Conservation (phyloP, 2,888 invertebrate genomes). For the Stenoptilia bipunctidactyla region DNA sequence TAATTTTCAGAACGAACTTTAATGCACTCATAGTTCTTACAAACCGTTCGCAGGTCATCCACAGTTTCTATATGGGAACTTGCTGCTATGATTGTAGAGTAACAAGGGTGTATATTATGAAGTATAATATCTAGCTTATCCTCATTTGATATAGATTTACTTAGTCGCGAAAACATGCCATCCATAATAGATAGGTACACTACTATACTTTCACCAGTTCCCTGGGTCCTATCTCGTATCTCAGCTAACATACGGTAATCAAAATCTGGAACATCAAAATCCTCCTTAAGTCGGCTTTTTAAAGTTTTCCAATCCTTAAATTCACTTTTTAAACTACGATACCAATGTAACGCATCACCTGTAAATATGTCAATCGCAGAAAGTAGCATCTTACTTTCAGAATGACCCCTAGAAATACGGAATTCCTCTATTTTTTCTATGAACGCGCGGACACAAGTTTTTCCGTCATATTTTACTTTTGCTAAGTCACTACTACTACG, state of each 20-base stretch:
- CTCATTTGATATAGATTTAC: slow-evolving; percentile 7
- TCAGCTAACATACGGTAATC: slow-evolving; percentile 11
- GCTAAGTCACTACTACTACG: slow-evolving; percentile 5
- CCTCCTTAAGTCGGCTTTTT: background rate
- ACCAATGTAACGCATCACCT: slow-evolving; percentile 8
- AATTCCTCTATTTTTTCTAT: slow-evolving; percentile 8
- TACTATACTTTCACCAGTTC: slow-evolving; percentile 5
- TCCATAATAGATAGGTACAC: slow-evolving; percentile 10
- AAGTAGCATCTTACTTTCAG: slow-evolving; percentile 3
- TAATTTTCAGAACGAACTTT: slow-evolving; percentile 9
- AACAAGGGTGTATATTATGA: slow-evolving; percentile 13
- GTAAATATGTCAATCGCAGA: slow-evolving; percentile 5
- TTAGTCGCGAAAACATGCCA: slow-evolving; percentile 13
- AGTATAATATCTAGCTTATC: slow-evolving; percentile 13
- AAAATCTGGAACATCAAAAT: slow-evolving; percentile 10
- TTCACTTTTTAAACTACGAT: background rate
- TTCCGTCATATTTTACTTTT: slow-evolving; percentile 10
- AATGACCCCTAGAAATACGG: background rate
- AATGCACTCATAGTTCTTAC: slow-evolving; percentile 12
- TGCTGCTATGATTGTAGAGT: slow-evolving; percentile 11
- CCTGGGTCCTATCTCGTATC: slow-evolving; percentile 5
- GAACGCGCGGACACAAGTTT: slow-evolving; percentile 9
- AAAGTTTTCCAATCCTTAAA: slow-evolving; percentile 2
- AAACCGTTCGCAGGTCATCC: slow-evolving; percentile 5
- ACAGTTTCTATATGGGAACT: slow-evolving; percentile 4